Evolutionary conservation across 2,797 vertebrate species (phyloP).

Genomic region (Ammospiza maritima): DNA sequence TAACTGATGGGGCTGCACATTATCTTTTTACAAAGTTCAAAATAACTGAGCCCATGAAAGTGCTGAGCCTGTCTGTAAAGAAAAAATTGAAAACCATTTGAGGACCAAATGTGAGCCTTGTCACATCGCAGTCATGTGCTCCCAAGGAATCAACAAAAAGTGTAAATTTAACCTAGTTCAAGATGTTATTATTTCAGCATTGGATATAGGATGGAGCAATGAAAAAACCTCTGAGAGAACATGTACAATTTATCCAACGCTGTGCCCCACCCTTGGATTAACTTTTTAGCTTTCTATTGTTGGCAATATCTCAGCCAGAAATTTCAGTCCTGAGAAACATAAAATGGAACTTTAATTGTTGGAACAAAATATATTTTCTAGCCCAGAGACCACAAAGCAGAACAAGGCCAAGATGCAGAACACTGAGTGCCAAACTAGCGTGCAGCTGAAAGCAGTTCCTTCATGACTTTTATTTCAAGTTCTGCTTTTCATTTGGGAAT

Average conservation of each 20-base stretch:
- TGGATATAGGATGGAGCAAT: not conserved
- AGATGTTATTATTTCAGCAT: not conserved
- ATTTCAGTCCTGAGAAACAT: not conserved
- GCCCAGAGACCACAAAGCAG: conserved; percentile 6
- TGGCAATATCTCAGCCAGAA: conserved; percentile 6
- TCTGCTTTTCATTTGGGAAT: not conserved
- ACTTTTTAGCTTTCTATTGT: not conserved
- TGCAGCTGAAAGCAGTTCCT: not conserved
- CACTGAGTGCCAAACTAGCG: not conserved
- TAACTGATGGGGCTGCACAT: not conserved
- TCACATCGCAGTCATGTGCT: not conserved
- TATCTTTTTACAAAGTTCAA: not conserved
- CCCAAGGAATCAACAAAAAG: not conserved
- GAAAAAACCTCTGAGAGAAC: not conserved
- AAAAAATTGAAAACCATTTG: not conserved
- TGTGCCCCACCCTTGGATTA: not conserved
- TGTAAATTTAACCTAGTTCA: not conserved
- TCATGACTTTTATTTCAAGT: not conserved
- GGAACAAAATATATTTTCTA: conserved; percentile 18
- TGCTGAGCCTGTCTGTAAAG: not conserved
- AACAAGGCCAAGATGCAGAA: conserved; percentile 11
- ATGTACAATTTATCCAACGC: not conserved
- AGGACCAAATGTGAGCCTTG: not conserved
- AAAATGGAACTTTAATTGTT: conserved; percentile 14
- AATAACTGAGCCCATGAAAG: not conserved